Conservation (phyloP, 1,140 invertebrate species). For the Limonius californicus region DNA sequence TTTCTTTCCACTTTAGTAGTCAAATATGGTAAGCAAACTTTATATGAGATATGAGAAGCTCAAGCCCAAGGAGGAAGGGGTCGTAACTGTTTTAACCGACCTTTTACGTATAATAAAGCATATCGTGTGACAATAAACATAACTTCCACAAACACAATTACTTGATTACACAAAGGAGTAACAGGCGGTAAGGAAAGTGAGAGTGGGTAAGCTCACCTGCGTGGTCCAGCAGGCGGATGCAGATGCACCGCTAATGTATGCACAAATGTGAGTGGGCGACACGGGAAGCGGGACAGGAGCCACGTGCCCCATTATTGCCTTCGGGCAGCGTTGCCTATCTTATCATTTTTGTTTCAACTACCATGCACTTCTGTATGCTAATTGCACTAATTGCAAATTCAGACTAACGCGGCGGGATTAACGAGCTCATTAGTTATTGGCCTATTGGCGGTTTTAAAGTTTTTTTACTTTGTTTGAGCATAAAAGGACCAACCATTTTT, state of each 20-base stretch:
- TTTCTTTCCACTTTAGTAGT: too few species aligned
- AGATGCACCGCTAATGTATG: slow-evolving; percentile 19
- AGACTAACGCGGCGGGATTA: too few species aligned
- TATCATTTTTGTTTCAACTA: not conserved
- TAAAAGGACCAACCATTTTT: too few species aligned
- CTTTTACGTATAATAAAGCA: not conserved
- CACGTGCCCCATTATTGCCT: not conserved
- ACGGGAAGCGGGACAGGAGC: not conserved
- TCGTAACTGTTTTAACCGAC: not conserved
- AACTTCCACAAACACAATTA: slow-evolving; percentile 14
- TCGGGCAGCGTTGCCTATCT: not conserved
- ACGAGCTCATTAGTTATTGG: too few species aligned
- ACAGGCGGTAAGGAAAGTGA: not conserved
- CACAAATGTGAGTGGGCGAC: slow-evolving; percentile 5
- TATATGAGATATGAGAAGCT: too few species aligned
- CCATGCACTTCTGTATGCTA: too few species aligned
- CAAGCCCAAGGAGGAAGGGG: not conserved
- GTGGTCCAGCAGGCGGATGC: slow-evolving; percentile 19
- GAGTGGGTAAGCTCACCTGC: slow-evolving; percentile 5
- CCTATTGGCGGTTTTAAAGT: too few species aligned
- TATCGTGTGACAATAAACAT: slow-evolving; percentile 14
- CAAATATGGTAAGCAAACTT: too few species aligned
- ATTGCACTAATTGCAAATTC: too few species aligned
- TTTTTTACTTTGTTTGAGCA: too few species aligned
- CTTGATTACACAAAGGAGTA: slow-evolving; percentile 12